Base-by-base conservation (phyloP, 2,888 invertebrate species). In the Microctonus brassicae region DNA sequence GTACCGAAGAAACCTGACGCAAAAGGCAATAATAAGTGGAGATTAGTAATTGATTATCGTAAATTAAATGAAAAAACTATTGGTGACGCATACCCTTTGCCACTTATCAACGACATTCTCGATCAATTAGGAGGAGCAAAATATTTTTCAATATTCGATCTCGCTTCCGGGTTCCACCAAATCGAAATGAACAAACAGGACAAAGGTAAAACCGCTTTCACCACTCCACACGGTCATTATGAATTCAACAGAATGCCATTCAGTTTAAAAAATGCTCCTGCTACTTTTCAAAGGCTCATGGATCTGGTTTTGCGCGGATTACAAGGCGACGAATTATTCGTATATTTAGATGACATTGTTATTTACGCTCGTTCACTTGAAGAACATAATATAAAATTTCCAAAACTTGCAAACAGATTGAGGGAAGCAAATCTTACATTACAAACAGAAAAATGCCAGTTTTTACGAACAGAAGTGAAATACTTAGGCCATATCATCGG, bases 181-280 rank as follows among this genome's bases (percentile, higher is more conserved):
- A 78, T 82, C 2, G 24, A 70, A n/a, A 68, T 82, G 7, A 68
- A 75, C 11, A 64, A 71, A 11, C 69, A 75, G 2, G 75, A 77
- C 9, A 55, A 36, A n/a, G 73, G 74, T 24, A 77, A 79, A 60
- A 79, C 75, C 0, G 77, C 80, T 1, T 80, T 81, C 34, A 70
- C 75, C 0, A 79, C 77, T 1, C 68, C 67, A 1, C 58, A 74
- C 2, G 76, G 75, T 0, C 79, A 80, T 22, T 80, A 75, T 17
- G 76, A 81, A 29, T 82, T 75, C 55, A 61, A 53, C 1, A 33
- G 77, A 9, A 80, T 82, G 80, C 77, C 78, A 0, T 83, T 85
- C 75, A 83, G 83, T 0, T 63, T 85, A 5, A 76, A 76, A 52
- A 82, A 82, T 53, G 81, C 82, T 0, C 84, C 83, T 0, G 76